Base-by-base conservation (phyloP, 1,140 invertebrate genomes). In the Carposina sasakii region DNA sequence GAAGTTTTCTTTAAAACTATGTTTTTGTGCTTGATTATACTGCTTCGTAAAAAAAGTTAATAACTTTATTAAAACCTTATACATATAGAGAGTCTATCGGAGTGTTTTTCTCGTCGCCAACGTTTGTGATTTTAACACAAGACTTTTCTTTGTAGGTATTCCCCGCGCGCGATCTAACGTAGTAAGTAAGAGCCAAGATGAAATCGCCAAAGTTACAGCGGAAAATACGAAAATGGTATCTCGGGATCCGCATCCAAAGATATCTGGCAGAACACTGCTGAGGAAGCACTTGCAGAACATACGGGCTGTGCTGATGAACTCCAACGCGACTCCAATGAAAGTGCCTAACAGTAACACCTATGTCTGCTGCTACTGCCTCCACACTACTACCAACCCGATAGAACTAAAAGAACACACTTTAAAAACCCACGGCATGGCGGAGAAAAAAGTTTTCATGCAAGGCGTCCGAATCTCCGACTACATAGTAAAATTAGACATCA, bases 251-350 rank as follows among this genome's bases (percentile, higher is more conserved):
- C 21, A 13, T 17, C 26, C 10, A 6, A 47, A 8, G n/a, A n/a
- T n/a, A 3, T 13, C 20, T 2, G 22, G 15, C 12, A 2, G 8
- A 22, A 26, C 20, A 3, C 24, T 68, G 19, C 44, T 68, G 8
- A 19, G 57, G 10, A 69, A 67, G 26, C 64, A 68, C 44, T 34
- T 56, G 2, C 44, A 55, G 2, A 75, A 72, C 41, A 26, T 69
- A 1, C 46, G 34, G 37, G 47, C 51, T 9, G 50, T 76, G 24
- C 40, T 74, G n/a, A 8, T 52, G 16, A 41, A 54, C 39, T 59
- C 71, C 0, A 78, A 78, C 30, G 72, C 72, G 4, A 76, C 70
- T 2, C 69, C 68, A 1, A 68, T 78, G 13, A 55, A 57, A 19
- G 36, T 20, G 8, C 36, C 55, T n/a, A 41, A 23, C 0, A 61